phyloP scores from a whole-genome alignment of 2,888 invertebrate species.

The Sylvicola fuscatus region DNA sequence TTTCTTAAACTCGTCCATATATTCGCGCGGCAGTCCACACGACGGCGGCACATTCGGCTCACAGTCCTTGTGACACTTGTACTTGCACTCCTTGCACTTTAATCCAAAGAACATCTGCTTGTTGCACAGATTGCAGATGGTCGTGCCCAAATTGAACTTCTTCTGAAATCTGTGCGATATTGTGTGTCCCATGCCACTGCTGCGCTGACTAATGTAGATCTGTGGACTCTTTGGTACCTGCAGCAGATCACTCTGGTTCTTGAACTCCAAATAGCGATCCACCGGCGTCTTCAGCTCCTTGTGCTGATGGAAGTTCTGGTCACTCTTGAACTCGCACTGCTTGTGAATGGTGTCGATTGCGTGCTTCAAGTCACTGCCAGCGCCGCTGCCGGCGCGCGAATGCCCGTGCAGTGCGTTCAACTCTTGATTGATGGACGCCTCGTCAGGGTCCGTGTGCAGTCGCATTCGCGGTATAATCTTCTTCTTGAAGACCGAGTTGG shows the following conservation, averaged over 20 bases:
- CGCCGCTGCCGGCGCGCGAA: no score
- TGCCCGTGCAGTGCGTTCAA: conserved; percentile 1
- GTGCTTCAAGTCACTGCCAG: no score
- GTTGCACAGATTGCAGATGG: conserved; percentile 75
- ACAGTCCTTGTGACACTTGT: conserved; percentile 54
- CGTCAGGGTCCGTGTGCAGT: conserved; percentile 22
- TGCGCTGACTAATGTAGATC: conserved; percentile 36
- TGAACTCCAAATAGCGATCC: no score
- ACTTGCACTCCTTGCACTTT: conserved; percentile 91
- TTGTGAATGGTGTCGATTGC: conserved; percentile 4
- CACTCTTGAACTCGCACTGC: conserved; percentile 17
- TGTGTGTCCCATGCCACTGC: conserved; percentile 67
- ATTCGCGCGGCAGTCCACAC: conserved; percentile 74
- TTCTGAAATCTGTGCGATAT: conserved; percentile 81
- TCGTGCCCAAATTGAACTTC: conserved; percentile 71
- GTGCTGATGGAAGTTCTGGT: conserved; percentile 6
- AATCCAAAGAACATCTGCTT: conserved; percentile 73
- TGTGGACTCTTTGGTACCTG: conserved; percentile 36
- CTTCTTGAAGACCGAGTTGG: no score
- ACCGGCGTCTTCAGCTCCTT: no score
- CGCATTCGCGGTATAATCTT: conserved; percentile 15
- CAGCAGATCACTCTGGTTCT: conserved; percentile 15
- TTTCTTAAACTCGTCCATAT: conserved; percentile 63
- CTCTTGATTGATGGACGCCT: conserved; percentile 4
- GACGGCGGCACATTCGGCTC: conserved; percentile 81